phyloP scores from a whole-genome alignment of 1,140 invertebrate genomes.

The Subanguina moxae region DNA sequence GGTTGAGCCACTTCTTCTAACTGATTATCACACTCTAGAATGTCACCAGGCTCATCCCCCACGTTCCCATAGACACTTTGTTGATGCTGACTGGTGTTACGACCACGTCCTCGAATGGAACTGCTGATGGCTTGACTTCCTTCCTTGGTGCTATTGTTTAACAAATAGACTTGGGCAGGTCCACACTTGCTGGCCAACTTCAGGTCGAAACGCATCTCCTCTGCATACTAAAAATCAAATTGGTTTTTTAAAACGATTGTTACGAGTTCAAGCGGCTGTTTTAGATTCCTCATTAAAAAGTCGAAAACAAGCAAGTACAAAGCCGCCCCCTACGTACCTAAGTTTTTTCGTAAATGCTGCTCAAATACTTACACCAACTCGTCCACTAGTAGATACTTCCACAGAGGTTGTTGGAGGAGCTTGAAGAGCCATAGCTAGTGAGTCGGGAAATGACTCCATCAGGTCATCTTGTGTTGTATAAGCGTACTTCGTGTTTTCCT shows the following conservation, averaged over 20 bases:
- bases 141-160: constrained; percentile 2
- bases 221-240: neutral
- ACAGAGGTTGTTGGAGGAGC: constrained; percentile 34
- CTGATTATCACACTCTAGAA: constrained; percentile 15
- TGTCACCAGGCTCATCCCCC: constrained; percentile 20
- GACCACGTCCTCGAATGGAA: neutral
- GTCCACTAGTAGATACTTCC: constrained; percentile 17
- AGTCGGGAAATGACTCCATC: constrained; percentile 22
- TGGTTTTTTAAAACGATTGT: neutral
- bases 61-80: constrained; percentile 17
- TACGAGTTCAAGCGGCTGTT: too few relatives aligned
- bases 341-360: neutral
- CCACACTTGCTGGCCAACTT: constrained; percentile 31
- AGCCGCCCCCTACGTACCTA: too few relatives aligned
- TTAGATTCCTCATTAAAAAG: too few relatives aligned
- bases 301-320: too few relatives aligned
- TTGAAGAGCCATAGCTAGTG: constrained; percentile 25
- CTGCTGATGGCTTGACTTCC: constrained; percentile 7
- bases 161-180: constrained; percentile 16
- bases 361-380: constrained; percentile 1
- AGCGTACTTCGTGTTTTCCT: constrained; percentile 36
- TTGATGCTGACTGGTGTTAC: constrained; percentile 10
- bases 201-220: constrained; percentile 19
- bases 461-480: constrained; percentile 32
- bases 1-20: constrained; percentile 10